Conservation (phyloP, 2,888 invertebrate genomes). For the Pasiphila rectangulata region DNA sequence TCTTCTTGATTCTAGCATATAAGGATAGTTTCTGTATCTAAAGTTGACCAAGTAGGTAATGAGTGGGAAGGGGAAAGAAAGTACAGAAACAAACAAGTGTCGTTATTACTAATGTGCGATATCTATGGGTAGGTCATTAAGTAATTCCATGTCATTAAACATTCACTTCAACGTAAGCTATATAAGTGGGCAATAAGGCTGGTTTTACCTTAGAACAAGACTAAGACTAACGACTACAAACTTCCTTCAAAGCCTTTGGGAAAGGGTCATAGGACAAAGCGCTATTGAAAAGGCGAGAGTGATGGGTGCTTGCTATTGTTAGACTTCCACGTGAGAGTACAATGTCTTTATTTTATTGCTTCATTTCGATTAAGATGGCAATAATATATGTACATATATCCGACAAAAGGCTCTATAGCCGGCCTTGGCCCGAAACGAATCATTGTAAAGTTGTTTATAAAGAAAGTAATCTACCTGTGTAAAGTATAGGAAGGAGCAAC, state of each 20-base stretch:
- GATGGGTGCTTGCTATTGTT: slow-evolving; percentile 21
- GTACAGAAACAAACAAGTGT: slow-evolving; percentile 1
- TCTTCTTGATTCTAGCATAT: too few species aligned
- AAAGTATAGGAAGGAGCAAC: too few species aligned
- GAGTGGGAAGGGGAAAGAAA: too few species aligned
- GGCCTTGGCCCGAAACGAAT: neutral
- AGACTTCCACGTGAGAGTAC: slow-evolving; percentile 19
- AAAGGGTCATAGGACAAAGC: slow-evolving; percentile 21
- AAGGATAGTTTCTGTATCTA: too few species aligned
- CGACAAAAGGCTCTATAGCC: slow-evolving; percentile 2
- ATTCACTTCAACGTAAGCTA: slow-evolving; percentile 16
- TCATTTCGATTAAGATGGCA: slow-evolving; percentile 14
- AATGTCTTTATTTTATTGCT: slow-evolving; percentile 18
- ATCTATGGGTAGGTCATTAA: slow-evolving; percentile 1
- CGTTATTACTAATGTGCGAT: slow-evolving; percentile 4
- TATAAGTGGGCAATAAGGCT: slow-evolving; percentile 14
- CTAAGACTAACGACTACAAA: slow-evolving; percentile 20
- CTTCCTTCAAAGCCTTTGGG: slow-evolving; percentile 20
- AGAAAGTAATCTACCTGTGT: too few species aligned
- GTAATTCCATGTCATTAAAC: slow-evolving; percentile 16
- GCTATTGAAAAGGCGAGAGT: slow-evolving; percentile 21
- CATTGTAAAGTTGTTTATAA: too few species aligned
- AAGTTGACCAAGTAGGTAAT: neutral
- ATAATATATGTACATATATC: slow-evolving; percentile 8
- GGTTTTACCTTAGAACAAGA: slow-evolving; percentile 8